phyloP scores from a whole-genome alignment of 2,797 vertebrate genomes.

The Chloroceryle inda region DNA sequence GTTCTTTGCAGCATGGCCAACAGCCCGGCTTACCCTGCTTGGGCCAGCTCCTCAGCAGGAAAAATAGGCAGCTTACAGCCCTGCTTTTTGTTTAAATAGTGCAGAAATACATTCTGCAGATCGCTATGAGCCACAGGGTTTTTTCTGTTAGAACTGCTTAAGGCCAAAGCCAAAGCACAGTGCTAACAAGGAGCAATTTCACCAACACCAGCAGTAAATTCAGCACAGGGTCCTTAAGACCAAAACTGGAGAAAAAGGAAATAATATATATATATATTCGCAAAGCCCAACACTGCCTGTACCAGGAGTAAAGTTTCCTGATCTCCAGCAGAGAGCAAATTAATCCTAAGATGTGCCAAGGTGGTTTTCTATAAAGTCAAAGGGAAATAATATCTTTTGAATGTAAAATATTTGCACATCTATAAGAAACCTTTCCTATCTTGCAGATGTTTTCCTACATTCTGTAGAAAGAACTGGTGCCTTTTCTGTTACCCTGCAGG shows the following conservation, averaged over 20 bases:
- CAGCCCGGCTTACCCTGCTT: fast-evolving
- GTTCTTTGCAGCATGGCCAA: neutral
- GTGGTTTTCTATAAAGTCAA: neutral
- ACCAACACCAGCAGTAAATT: neutral
- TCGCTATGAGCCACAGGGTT: neutral
- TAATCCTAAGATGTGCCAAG: neutral
- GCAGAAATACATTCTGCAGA: neutral
- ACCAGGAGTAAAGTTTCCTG: neutral
- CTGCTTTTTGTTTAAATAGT: neutral
- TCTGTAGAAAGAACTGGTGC: neutral
- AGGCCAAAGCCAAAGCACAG: neutral
- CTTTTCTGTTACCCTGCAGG: neutral
- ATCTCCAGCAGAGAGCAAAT: neutral
- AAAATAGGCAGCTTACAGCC: neutral
- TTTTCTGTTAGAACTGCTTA: neutral
- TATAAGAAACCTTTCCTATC: neutral
- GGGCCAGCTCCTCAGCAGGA: neutral
- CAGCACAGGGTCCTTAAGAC: neutral
- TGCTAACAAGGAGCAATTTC: neutral
- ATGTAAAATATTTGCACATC: neutral
- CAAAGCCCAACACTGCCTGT: neutral
- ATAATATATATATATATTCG: no score
- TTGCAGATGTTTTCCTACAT: neutral
- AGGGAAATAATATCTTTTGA: neutral
- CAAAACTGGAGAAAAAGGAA: neutral